These are phyloP conservation scores for Hanleya hanleyi DNA, from an alignment of 2,888 invertebrate genomes.

Conservation along the genomic window DNA sequence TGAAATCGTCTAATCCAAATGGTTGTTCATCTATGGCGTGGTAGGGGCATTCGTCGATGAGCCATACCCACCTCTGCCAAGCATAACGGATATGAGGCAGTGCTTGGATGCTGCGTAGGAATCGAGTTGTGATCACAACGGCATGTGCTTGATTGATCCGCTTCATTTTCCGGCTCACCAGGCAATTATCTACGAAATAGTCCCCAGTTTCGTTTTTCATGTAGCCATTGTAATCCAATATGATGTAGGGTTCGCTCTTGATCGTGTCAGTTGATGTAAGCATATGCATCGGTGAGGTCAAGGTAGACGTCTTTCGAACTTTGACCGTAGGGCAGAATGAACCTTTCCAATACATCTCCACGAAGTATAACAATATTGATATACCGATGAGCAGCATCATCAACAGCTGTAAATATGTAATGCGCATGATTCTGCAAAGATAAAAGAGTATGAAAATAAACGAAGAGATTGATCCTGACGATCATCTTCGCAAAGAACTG, in stretches of 20 bases:
- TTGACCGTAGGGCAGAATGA: too few relatives aligned
- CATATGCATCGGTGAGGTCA: too few relatives aligned
- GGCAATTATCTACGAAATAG: background rate
- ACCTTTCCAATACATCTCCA: too few relatives aligned
- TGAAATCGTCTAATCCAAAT: background rate
- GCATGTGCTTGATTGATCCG: background rate
- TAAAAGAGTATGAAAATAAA: too few relatives aligned
- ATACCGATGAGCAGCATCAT: too few relatives aligned
- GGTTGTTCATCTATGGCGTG: slow-evolving; percentile 3
- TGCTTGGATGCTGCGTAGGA: background rate
- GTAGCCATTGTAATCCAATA: background rate
- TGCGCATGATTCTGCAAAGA: too few relatives aligned
- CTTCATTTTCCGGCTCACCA: background rate
- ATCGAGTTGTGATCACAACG: background rate
- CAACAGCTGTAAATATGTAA: too few relatives aligned
- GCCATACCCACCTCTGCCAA: slow-evolving; percentile 12
- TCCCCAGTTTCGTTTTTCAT: background rate
- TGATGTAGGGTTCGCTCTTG: background rate
- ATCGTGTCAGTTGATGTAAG: too few relatives aligned
- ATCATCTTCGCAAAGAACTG: too few relatives aligned
- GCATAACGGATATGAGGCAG: background rate
- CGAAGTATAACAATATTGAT: too few relatives aligned
- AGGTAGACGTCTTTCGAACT: too few relatives aligned
- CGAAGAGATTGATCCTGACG: too few relatives aligned
- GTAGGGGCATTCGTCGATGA: slow-evolving; percentile 2